phyloP scores from a whole-genome alignment of 2,888 invertebrate species.

The Nymphalis urticae region DNA sequence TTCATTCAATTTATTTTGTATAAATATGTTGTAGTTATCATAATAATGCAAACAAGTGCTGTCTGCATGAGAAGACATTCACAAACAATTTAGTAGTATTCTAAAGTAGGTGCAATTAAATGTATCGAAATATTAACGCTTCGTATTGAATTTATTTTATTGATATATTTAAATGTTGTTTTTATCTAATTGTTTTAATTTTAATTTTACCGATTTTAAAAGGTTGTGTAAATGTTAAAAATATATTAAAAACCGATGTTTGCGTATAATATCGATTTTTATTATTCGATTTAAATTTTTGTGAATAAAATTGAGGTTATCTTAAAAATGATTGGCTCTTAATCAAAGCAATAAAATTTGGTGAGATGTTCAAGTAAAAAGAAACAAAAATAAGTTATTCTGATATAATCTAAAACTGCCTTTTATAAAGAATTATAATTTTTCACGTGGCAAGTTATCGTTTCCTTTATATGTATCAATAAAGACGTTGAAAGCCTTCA shows the following conservation, averaged over 20 bases:
- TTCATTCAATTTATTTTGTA: background rate
- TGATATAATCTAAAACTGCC: background rate
- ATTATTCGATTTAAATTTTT: background rate
- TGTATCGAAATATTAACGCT: constrained; percentile 24
- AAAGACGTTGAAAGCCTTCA: constrained; percentile 35
- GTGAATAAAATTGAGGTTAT: constrained; percentile 4
- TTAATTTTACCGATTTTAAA: constrained; percentile 8
- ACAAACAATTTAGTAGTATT: constrained; percentile 50
- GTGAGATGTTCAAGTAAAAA: background rate
- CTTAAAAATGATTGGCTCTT: constrained; percentile 1
- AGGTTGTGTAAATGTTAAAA: background rate
- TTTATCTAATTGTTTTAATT: constrained; percentile 19
- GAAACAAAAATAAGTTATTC: background rate
- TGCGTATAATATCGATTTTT: background rate
- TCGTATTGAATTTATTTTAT: constrained; percentile 17
- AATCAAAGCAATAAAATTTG: background rate
- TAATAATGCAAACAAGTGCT: constrained; percentile 58
- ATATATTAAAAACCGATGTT: background rate
- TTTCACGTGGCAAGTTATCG: background rate
- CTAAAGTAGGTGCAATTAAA: constrained; percentile 42
- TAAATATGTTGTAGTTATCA: background rate
- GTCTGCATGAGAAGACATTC: constrained; percentile 49
- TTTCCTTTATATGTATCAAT: constrained; percentile 11
- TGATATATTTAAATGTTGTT: constrained; percentile 10
- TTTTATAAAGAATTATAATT: background rate